Conservation (phyloP, 2,888 invertebrate species). For the Macaria notata region DNA sequence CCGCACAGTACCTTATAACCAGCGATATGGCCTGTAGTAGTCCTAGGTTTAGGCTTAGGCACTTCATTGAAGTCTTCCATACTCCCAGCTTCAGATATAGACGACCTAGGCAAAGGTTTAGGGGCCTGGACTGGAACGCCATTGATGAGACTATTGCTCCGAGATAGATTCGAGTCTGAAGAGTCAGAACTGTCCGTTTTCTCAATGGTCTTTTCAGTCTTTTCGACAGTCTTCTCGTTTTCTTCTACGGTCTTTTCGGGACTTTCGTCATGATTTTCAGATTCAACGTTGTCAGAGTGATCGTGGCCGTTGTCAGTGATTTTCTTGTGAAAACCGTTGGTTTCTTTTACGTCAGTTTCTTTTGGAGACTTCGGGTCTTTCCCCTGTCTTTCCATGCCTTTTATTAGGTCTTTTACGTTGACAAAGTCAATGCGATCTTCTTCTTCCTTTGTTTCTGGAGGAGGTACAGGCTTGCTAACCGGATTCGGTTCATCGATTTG, state of each 20-base stretch:
- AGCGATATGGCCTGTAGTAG: constrained; percentile 83
- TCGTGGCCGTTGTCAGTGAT: constrained; percentile 61
- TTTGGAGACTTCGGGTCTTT: constrained; percentile 50
- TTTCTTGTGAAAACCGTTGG: constrained; percentile 69
- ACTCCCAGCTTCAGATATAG: constrained; percentile 86
- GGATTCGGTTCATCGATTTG: constrained; percentile 56
- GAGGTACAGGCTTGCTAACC: constrained; percentile 43
- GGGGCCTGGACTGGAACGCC: constrained; percentile 82
- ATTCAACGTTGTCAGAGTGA: constrained; percentile 19
- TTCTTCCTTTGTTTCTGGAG: constrained; percentile 56
- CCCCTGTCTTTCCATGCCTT: constrained; percentile 82
- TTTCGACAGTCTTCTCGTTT: constrained; percentile 39
- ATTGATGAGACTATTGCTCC: constrained; percentile 70
- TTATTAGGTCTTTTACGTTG: constrained; percentile 84
- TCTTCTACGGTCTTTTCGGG: constrained; percentile 28
- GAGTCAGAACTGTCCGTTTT: constrained; percentile 66
- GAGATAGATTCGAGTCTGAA: constrained; percentile 55
- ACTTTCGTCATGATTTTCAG: constrained; percentile 1
- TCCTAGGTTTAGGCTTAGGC: constrained; percentile 87
- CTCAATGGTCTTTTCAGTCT: constrained; percentile 45
- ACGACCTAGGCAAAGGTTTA: constrained; percentile 91
- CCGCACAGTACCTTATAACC: constrained; percentile 88
- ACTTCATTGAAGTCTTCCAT: constrained; percentile 71
- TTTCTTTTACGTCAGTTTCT: constrained; percentile 52
- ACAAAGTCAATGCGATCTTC: constrained; percentile 78